These are phyloP conservation scores for Oopsacas minuta DNA, from an alignment of 37 sponge, comb jelly and placozoan species.

Conservation along the genomic window DNA sequence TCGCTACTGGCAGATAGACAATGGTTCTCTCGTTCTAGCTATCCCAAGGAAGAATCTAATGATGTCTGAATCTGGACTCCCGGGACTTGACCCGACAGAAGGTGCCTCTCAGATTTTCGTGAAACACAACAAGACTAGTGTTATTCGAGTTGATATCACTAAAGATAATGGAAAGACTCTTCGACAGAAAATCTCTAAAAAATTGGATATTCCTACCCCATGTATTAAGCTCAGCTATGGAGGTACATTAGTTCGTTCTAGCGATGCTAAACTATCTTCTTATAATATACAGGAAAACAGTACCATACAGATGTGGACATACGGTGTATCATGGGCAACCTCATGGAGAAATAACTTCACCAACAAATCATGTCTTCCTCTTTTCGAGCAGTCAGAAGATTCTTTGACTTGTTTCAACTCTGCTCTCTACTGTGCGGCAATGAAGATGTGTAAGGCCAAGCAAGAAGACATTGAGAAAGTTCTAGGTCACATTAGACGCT, in stretches of 20 bases:
- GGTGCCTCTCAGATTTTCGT: constrained; percentile 28
- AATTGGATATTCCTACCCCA: constrained; percentile 11
- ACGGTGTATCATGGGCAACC: not conserved
- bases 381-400: constrained; percentile 14
- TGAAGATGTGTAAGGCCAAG: not conserved
- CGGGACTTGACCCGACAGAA: not conserved
- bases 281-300: constrained; percentile 20
- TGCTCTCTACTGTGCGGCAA: not conserved
- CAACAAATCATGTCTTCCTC: not conserved
- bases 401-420: constrained; percentile 24
- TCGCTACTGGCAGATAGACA: constrained; percentile 18
- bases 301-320: constrained; percentile 25
- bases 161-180: constrained; percentile 21
- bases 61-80: not conserved
- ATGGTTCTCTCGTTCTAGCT: constrained; percentile 19
- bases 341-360: not conserved
- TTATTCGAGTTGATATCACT: not conserved
- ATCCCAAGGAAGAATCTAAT: constrained; percentile 13
- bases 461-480: not conserved
- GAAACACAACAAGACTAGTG: not conserved
- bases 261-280: not conserved
- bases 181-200: constrained; percentile 15
- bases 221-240: not conserved
- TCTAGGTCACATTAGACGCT: constrained; percentile 2
- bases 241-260: not conserved